Base-by-base conservation (phyloP, 2,113 vertebrate species). In the Synchiropus splendidus region DNA sequence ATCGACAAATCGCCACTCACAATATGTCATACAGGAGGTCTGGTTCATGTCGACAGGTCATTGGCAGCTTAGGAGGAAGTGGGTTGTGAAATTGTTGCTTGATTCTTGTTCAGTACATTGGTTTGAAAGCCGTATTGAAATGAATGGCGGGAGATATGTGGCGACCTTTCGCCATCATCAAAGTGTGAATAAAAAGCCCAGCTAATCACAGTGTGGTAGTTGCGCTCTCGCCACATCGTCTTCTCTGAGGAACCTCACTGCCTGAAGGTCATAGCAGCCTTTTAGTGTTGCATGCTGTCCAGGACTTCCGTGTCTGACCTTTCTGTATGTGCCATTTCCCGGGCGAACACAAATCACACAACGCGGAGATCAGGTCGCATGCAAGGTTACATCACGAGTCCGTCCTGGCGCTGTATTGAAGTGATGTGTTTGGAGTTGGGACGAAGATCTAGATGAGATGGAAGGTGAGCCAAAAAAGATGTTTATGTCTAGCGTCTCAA, bases 191-290 rank as follows among this genome's bases (percentile, higher is more conserved):
- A 49, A 40, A 72, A 69, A 52, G 2, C 15, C 48, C 36, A 12
- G 21, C 64, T 54, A 55, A 59, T 70, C 61, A 72, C 32, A 14
- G 41, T 44, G 14, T 40, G 14, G 58, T 49, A n/a, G 35, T 75
- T 76, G 65, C 66, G 30, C 46, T 39, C 55, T 45, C 58, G 54
- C 67, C 72, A 70, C 39, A 71, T 65, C 51, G 56, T 16, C 58
- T 45, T 33, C 42, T 57, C 51, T 39, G 58, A n/a, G 64, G 67
- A 80, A 74, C 54, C 49, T 55, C 49, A 60, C 46, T 36, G 61
- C 51, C 51, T 72, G 68, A 81, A 80, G 78, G 78, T 79, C 77
- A 80, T 18, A 36, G 56, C 52, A 67, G 70, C 71, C 50, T 74
- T 72, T 76, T 52, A 63, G 61, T 56, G 16, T 56, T 16, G 38